A percentile compares a stretch with the other conserved stretches of the same genome.
Evolutionary conservation across 2,113 vertebrate species (phyloP).

Genomic region (Plecturocebus donacophilus): DNA sequence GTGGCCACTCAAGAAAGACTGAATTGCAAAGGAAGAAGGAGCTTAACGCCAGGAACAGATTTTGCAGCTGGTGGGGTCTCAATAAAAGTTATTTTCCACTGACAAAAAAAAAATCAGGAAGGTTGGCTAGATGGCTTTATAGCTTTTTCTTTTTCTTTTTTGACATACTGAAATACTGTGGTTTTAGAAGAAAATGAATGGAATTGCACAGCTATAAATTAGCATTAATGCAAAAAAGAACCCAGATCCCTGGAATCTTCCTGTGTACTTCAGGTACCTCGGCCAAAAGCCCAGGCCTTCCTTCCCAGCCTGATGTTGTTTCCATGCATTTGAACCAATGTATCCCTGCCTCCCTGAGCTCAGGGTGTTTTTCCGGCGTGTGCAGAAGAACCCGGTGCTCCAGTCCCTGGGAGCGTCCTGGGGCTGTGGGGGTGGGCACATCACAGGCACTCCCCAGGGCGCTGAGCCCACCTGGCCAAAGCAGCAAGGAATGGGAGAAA

Average conservation of each 20-base stretch:
- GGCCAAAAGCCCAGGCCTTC: neutral
- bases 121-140: neutral
- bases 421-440: neutral
- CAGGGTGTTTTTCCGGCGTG: rapidly evolving
- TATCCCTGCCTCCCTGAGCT: neutral
- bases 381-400: neutral
- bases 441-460: no score
- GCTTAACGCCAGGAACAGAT: no score
- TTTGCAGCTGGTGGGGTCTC: no score
- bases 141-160: neutral
- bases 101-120: no score
- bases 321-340: neutral
- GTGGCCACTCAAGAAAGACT: no score
- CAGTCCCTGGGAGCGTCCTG: neutral
- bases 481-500: neutral
- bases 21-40: no score
- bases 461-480: neutral
- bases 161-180: neutral
- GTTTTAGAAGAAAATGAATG: neutral
- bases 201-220: neutral
- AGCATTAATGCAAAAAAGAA: neutral
- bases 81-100: no score
- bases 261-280: neutral
- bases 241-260: neutral
- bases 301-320: neutral